Conservation (phyloP, 30 jellyfish, hydroid and myxozoan genomes). For the Hydractinia symbiolongicarpus region DNA sequence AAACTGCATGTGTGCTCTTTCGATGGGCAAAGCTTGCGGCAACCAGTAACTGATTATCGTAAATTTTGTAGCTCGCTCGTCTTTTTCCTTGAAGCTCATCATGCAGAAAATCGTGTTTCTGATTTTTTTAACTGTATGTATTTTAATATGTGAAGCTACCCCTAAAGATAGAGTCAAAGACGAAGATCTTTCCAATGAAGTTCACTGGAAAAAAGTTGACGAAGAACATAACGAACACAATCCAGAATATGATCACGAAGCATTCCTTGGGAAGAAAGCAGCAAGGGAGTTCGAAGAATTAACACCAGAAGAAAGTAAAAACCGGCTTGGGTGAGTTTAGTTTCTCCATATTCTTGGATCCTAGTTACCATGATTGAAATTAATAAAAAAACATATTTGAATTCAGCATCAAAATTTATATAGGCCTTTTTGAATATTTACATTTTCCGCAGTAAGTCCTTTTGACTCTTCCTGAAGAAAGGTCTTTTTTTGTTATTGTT, state of each 20-base stretch:
- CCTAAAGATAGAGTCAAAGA: conserved; percentile 58
- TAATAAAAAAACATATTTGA: background rate
- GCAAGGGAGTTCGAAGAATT: conserved; percentile 76
- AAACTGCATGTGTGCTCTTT: too few relatives aligned
- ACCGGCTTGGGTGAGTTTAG: conserved; percentile 69
- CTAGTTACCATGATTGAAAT: background rate
- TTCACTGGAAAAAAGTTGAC: conserved; percentile 25
- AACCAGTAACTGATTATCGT: too few relatives aligned
- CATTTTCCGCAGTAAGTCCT: too few relatives aligned
- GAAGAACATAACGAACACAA: conserved; percentile 63
- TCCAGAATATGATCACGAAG: conserved; percentile 91
- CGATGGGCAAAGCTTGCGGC: too few relatives aligned
- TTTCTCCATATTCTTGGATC: background rate
- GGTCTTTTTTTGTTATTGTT: too few relatives aligned
- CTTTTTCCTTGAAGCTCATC: too few relatives aligned
- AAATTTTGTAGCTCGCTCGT: too few relatives aligned
- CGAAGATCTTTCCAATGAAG: conserved; percentile 55
- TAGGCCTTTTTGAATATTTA: too few relatives aligned
- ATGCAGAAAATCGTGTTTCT: background rate
- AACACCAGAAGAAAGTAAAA: conserved; percentile 90
- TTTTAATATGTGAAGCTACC: conserved; percentile 33
- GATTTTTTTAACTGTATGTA: background rate
- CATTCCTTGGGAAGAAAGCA: conserved; percentile 87
- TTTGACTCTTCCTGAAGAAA: background rate
- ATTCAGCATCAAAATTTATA: too few relatives aligned